Base-by-base conservation (phyloP, 2,113 vertebrate genomes). In the Centropus bengalensis region DNA sequence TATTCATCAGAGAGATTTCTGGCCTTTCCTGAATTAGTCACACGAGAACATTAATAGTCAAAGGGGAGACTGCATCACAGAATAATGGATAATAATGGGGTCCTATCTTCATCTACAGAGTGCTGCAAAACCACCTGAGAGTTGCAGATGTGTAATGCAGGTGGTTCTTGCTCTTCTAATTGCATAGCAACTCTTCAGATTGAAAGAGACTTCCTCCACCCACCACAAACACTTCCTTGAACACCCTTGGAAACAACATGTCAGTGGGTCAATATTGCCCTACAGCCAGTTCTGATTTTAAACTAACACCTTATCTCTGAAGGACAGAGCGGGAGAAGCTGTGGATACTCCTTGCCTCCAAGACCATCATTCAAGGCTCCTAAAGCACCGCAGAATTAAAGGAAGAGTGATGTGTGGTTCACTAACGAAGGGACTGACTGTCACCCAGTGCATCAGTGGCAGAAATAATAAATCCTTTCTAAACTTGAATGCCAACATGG, bases 11-110 rank as follows among this genome's bases (percentile, higher is more conserved):
- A 82, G 85, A 97, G 73, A 86, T 82, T 94, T 89, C 87, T 94
- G 55, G 92, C 96, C 89, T 94, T 89, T 86, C 89, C 88, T 90
- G 90, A 64, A 85, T 95, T 92, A 93, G 86, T 94, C 96, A 95
- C 83, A 60, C 3, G 26, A 77, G 86, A 88, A 91, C 85, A 90
- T 82, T 74, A 93, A 95, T 5, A 89, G 68, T 18, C 75, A 66
- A 96, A 88, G 38, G 58, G 86, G 59, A 95, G 49, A 68, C 83
- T 64, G 71, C 30, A 90, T 81, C 80, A 93, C 52, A 78, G 66
- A 89, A 85, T 93, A 97, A 93, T 79, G 76, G 95, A 82, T 86
- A 80, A 79, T 96, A 95, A 96, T 81, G 77, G 82, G n/a, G 91
- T 73, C 88, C 78, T 83, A 89, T 89, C 85, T 90, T 82, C 85